Evolutionary conservation across 30 jellyfish, hydroid and myxozoan species (phyloP).

Genomic region (Cassiopea andromeda): DNA sequence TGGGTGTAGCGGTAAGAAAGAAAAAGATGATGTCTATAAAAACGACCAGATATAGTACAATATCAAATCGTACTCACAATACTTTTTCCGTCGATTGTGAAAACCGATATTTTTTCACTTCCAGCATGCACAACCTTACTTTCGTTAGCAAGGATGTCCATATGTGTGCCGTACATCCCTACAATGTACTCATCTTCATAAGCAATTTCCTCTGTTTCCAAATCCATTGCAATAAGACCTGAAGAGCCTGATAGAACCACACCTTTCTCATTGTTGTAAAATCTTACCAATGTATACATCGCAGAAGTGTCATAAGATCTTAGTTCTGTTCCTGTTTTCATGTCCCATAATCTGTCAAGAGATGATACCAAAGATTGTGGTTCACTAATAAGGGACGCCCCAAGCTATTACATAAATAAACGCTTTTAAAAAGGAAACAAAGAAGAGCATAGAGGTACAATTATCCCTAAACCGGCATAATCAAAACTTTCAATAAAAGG

Average conservation of each 20-base stretch:
- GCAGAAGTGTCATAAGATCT: conserved; percentile 51
- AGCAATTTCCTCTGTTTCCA: conserved; percentile 76
- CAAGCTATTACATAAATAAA: not conserved
- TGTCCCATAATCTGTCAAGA: conserved; percentile 73
- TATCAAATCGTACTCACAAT: conserved; percentile 50
- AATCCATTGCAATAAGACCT: conserved; percentile 53
- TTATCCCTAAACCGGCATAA: too few relatives aligned
- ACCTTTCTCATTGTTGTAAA: conserved; percentile 52
- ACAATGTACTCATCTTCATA: conserved; percentile 59
- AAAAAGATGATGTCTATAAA: not conserved
- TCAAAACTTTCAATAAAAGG: too few relatives aligned
- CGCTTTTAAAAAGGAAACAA: not conserved
- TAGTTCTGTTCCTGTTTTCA: conserved; percentile 60
- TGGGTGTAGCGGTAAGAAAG: too few relatives aligned
- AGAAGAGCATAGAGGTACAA: not conserved
- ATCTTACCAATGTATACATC: conserved; percentile 7
- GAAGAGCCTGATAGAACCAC: conserved; percentile 59
- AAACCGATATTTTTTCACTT: conserved; percentile 48
- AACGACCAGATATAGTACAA: not conserved
- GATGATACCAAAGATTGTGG: not conserved
- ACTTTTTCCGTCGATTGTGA: conserved; percentile 37
- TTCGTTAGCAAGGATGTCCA: conserved; percentile 61
- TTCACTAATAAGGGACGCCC: too few relatives aligned
- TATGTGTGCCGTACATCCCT: conserved; percentile 67
- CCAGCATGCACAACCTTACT: conserved; percentile 66